These are phyloP conservation scores for Perca schrenkii DNA, from an alignment of 2,113 vertebrate species.

Conservation along the genomic window DNA sequence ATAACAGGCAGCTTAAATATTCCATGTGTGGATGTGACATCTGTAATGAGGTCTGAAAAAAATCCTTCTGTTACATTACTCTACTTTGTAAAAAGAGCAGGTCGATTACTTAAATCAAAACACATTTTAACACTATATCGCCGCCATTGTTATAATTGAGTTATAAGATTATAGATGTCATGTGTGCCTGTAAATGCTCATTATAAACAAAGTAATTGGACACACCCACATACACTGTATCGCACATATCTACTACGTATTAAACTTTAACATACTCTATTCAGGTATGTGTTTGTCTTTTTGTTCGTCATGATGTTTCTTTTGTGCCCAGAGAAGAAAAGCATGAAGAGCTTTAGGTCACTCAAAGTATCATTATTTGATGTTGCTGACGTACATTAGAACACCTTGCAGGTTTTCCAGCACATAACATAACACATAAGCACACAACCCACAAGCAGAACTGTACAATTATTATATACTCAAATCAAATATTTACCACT, in stretches of 20 bases:
- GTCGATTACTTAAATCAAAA: not conserved
- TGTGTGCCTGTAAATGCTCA: not conserved
- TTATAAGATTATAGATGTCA: not conserved
- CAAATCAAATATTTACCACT: not conserved
- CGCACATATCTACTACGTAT: not conserved
- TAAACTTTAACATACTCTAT: not conserved
- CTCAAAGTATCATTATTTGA: not conserved
- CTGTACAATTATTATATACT: not conserved
- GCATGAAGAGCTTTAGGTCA: not conserved
- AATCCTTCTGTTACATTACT: not conserved
- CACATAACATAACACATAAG: too few relatives aligned
- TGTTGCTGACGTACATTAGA: not conserved
- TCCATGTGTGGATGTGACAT: conserved; percentile 1
- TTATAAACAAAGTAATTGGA: not conserved
- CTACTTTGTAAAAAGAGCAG: not conserved
- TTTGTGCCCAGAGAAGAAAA: not conserved
- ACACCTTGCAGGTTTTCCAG: not conserved
- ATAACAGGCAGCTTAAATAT: conserved; percentile 22
- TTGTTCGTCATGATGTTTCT: not conserved
- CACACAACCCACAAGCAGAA: not conserved
- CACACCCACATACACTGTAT: not conserved
- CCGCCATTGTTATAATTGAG: not conserved
- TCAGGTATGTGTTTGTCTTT: not conserved
- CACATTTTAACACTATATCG: not conserved
- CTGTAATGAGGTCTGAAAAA: conserved; percentile 6